Conservation (phyloP, 2,797 vertebrate genomes). For the Calcarius lapponicus region DNA sequence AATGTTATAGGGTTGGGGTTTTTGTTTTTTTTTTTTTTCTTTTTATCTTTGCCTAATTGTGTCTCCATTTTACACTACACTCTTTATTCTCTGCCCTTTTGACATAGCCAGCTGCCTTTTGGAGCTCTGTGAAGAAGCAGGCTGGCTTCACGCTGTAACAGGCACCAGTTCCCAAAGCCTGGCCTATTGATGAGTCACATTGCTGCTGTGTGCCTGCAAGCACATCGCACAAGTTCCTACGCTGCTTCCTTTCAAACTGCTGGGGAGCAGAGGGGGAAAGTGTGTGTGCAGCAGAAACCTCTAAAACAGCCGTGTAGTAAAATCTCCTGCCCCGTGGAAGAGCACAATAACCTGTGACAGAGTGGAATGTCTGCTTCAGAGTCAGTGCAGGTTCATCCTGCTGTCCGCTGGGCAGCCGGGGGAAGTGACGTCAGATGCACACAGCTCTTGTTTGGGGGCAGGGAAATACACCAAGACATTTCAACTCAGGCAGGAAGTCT, state of each 20-base stretch:
- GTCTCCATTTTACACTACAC: constrained; percentile 72
- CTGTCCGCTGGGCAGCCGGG: background rate
- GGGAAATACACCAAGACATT: background rate
- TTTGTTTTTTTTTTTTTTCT: constrained; percentile 34
- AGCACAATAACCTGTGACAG: background rate
- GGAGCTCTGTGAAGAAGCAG: constrained; percentile 70
- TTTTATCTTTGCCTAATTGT: constrained; percentile 72
- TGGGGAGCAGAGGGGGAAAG: background rate
- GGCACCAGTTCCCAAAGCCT: constrained; percentile 77
- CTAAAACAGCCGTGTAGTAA: background rate
- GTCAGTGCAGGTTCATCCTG: constrained; percentile 62
- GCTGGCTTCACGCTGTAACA: constrained; percentile 80
- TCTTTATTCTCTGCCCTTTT: constrained; percentile 82
- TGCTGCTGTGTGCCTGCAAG: constrained; percentile 62
- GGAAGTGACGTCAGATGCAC: constrained; percentile 59
- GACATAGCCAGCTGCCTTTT: constrained; percentile 79
- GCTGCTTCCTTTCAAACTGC: background rate
- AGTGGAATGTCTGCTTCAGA: constrained; percentile 58
- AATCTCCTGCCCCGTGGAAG: background rate
- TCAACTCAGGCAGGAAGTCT: constrained; percentile 54
- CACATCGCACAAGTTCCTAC: background rate
- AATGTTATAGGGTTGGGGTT: constrained; percentile 37
- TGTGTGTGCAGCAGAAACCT: background rate
- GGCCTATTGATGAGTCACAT: constrained; percentile 72
- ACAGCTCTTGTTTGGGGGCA: constrained; percentile 34